A percentile compares a stretch with the other conserved stretches of the same genome.
Evolutionary conservation across 2,797 vertebrate genomes (phyloP).

Genomic region (Falco peregrinus): DNA sequence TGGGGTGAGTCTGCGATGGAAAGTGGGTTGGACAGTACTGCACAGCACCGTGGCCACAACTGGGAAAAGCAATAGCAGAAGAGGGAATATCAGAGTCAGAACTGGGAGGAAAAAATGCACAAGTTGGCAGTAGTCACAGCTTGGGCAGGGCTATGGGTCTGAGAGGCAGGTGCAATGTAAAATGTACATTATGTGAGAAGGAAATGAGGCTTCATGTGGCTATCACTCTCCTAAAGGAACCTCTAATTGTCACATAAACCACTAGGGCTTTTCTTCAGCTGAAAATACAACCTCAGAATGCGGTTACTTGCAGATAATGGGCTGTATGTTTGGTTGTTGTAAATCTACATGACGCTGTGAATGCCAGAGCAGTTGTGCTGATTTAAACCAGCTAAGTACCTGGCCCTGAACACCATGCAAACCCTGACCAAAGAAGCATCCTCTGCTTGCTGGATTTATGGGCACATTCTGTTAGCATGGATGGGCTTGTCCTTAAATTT

Average conservation of each 20-base stretch:
- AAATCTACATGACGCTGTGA: background rate
- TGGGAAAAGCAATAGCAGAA: background rate
- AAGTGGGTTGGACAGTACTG: background rate
- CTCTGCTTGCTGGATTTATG: background rate
- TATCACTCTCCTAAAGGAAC: background rate
- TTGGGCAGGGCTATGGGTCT: background rate
- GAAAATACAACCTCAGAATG: background rate
- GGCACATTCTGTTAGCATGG: background rate
- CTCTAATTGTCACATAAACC: background rate
- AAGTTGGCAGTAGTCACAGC: background rate
- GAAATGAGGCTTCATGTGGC: background rate
- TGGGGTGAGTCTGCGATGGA: too few species aligned
- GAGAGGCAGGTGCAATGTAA: background rate
- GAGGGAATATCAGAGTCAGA: background rate
- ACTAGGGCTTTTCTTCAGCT: background rate
- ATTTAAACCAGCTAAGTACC: background rate
- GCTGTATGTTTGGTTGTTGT: background rate
- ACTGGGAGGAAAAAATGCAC: background rate
- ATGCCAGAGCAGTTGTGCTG: background rate
- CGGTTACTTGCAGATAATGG: background rate
- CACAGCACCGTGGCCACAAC: rapidly evolving
- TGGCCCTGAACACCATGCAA: background rate
- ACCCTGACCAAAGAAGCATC: background rate
- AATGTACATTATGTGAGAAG: background rate
- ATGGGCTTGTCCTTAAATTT: background rate